Evolutionary conservation across 1,140 invertebrate genomes (phyloP), one percentile per base, ranked within the genome.

Genomic region (Drosophila truncata): DNA sequence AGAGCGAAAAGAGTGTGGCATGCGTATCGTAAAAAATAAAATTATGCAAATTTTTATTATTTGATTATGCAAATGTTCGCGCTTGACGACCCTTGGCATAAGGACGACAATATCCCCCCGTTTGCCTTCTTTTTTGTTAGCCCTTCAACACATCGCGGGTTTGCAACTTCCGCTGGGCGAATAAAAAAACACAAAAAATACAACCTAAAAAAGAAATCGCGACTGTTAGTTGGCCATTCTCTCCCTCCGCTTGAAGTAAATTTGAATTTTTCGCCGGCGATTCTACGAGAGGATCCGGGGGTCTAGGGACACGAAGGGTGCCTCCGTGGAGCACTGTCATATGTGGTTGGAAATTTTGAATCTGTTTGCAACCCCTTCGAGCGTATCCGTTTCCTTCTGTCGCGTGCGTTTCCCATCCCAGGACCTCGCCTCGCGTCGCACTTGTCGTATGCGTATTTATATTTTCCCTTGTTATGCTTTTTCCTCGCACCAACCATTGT

Each of bases 1-100:
- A 50, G 46, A 16, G 10, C 9, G 44, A 29, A 64, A 47, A 58
- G 60, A 72, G 60, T 66, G 76, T 59, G 60, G 78, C 78, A 70
- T 75, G 64, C 69, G 80, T 91, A 91, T 91, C 86, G 75, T 91
- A 91, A 91, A 91, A 91, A 91, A 91, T 83, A 78, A 91, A 91
- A 91, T 91, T 91, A 91, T 91, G 90, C 91, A 92, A 92, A 92
- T 92, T 92, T 92, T 91, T 92, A 92, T 91, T 84, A 92, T 92
- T 92, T 92, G 91, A 92, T 92, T 92, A 92, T 92, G 91, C 91
- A 92, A 92, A 92, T 92, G 86, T 88, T 82, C 82, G 74, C 77
- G 91, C 91, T 91, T 92, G 91, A 92, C 91, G 91, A 92, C 91
- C 91, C 91, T 92, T 92, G 91, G 91, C 91, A 92, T 92, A 92